A percentile compares a stretch with the other conserved stretches of the same genome.
Evolutionary conservation across 2,113 vertebrate species (phyloP).

Genomic region (Tenrec ecaudatus): DNA sequence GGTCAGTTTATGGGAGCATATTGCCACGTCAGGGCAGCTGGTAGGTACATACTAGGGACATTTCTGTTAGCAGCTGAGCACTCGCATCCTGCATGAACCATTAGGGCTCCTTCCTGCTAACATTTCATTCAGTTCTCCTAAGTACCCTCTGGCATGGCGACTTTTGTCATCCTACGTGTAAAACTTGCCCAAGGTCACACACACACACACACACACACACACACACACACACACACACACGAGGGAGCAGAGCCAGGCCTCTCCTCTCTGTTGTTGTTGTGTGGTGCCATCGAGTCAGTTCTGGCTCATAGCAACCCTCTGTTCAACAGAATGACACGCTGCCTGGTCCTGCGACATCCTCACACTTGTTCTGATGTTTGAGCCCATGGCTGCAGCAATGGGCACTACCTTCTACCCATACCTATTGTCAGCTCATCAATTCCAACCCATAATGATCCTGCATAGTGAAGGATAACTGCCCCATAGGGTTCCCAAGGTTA

Average conservation of each 20-base stretch:
- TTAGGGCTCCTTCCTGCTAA: neutral
- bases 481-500: neutral
- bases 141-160: neutral
- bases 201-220: too few species aligned
- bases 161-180: neutral
- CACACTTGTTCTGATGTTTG: neutral
- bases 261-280: too few species aligned
- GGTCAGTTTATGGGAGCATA: neutral
- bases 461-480: neutral
- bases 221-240: neutral
- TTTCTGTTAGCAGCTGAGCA: too few species aligned
- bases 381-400: neutral
- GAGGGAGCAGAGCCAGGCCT: neutral
- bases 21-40: neutral
- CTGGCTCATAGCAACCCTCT: too few species aligned
- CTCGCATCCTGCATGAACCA: neutral
- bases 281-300: too few species aligned
- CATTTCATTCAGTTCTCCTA: neutral
- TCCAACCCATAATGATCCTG: neutral
- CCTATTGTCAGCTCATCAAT: neutral
- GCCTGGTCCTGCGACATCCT: neutral
- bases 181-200: neutral
- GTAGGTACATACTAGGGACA: too few species aligned
- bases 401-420: neutral
- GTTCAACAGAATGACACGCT: too few species aligned